These are phyloP conservation scores for Spodoptera litura DNA, from an alignment of 1,140 invertebrate species.

Conservation along the genomic window DNA sequence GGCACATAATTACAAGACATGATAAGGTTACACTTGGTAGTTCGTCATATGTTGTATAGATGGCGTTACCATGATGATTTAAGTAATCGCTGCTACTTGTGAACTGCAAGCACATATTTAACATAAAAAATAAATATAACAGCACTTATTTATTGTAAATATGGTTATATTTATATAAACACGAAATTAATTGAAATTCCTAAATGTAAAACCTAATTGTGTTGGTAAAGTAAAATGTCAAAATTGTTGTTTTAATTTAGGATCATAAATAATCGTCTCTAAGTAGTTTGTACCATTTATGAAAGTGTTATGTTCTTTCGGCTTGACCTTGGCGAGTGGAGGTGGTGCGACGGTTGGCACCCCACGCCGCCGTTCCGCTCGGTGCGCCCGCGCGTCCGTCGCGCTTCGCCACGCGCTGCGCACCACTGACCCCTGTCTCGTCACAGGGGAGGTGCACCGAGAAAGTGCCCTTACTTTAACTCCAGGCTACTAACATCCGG, in stretches of 20 bases:
- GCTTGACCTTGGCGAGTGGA: constrained; percentile 43
- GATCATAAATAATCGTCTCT: background rate
- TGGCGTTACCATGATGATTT: constrained; percentile 1
- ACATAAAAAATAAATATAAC: too few species aligned
- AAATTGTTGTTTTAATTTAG: background rate
- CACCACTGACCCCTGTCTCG: constrained; percentile 61
- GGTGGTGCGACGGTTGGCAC: constrained; percentile 51
- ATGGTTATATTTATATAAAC: too few species aligned
- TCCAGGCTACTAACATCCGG: constrained; percentile 29
- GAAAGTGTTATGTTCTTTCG: constrained; percentile 14
- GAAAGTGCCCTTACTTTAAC: constrained; percentile 41
- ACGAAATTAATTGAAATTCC: too few species aligned
- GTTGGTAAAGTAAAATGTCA: too few species aligned
- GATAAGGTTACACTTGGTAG: background rate
- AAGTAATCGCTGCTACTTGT: background rate
- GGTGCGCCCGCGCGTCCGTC: constrained; percentile 63
- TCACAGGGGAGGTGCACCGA: constrained; percentile 34
- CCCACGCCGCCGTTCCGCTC: constrained; percentile 64
- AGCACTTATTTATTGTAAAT: too few species aligned
- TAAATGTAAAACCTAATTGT: too few species aligned
- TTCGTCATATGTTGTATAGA: background rate
- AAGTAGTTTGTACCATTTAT: background rate
- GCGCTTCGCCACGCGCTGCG: constrained; percentile 61
- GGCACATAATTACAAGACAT: too few species aligned
- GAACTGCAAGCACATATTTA: background rate